Conservation (phyloP, 2,797 vertebrate species). For the Eospalax fontanierii region DNA sequence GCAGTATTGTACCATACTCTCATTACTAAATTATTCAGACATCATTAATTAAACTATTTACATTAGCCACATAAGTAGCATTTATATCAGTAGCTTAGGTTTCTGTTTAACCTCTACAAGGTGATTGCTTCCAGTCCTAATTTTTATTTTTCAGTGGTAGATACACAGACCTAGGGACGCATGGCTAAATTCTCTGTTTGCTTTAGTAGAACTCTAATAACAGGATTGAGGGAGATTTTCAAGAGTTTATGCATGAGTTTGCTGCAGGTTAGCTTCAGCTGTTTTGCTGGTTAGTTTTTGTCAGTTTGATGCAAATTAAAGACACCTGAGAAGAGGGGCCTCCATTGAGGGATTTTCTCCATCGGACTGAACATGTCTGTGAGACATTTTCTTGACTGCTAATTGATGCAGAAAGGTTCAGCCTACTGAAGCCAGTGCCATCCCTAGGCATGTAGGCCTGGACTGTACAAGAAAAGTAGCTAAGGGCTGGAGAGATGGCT, state of each 20-base stretch:
- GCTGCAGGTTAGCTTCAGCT: not conserved
- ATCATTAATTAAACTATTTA: conserved; percentile 30
- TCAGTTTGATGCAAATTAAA: not conserved
- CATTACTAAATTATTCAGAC: conserved; percentile 41
- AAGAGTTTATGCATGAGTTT: conserved; percentile 16
- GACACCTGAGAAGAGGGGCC: too few species aligned
- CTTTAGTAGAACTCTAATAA: not conserved
- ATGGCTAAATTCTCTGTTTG: conserved; percentile 46
- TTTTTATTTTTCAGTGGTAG: conserved; percentile 5
- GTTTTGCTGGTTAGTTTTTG: not conserved
- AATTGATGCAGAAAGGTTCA: too few species aligned
- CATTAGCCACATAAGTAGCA: conserved; percentile 25
- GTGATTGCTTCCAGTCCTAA: not conserved
- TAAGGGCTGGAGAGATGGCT: too few species aligned
- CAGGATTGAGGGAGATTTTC: not conserved
- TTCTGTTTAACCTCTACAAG: conserved; percentile 40
- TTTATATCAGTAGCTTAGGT: conserved; percentile 40
- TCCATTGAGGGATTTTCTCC: too few species aligned
- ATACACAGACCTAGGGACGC: conserved; percentile 5
- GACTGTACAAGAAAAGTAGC: too few species aligned
- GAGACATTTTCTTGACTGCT: too few species aligned
- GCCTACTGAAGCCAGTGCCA: too few species aligned
- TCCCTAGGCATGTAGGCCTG: too few species aligned
- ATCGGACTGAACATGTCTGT: too few species aligned
- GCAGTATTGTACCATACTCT: not conserved